Conservation (phyloP, 2,888 invertebrate genomes). For the Acanthacorydalis orientalis region DNA sequence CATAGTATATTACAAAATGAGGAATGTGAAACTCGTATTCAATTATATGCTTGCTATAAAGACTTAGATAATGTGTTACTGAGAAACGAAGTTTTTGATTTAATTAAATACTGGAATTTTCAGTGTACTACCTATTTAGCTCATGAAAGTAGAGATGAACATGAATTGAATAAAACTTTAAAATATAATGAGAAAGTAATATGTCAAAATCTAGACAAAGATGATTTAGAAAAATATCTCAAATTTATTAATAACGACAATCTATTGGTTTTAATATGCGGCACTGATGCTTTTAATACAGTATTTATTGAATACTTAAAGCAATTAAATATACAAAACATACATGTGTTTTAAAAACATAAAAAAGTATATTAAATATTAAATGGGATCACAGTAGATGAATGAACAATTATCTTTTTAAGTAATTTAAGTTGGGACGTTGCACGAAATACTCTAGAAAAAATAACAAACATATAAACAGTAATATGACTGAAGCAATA, state of each 20-base stretch:
- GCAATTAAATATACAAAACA: conserved; percentile 2
- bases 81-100: conserved; percentile 39
- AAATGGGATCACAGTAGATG: no score
- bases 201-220: conserved; percentile 21
- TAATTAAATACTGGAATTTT: conserved; percentile 57
- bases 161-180: conserved; percentile 6
- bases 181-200: conserved; percentile 37
- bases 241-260: conserved; percentile 14
- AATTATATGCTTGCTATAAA: conserved; percentile 44
- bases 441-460: background rate
- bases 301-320: conserved; percentile 23
- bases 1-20: conserved; percentile 43
- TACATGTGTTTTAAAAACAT: conserved; percentile 8
- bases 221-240: conserved; percentile 22
- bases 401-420: background rate
- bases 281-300: conserved; percentile 37
- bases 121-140: conserved; percentile 41
- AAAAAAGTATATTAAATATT: background rate
- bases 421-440: background rate
- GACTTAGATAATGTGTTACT: conserved; percentile 39
- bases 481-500: background rate
- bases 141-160: conserved; percentile 17
- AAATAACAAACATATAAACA: background rate
- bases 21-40: conserved; percentile 44
- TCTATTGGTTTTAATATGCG: conserved; percentile 41